Evolutionary conservation across 1,140 invertebrate species (phyloP).

Genomic region (Ceratina japonica): DNA sequence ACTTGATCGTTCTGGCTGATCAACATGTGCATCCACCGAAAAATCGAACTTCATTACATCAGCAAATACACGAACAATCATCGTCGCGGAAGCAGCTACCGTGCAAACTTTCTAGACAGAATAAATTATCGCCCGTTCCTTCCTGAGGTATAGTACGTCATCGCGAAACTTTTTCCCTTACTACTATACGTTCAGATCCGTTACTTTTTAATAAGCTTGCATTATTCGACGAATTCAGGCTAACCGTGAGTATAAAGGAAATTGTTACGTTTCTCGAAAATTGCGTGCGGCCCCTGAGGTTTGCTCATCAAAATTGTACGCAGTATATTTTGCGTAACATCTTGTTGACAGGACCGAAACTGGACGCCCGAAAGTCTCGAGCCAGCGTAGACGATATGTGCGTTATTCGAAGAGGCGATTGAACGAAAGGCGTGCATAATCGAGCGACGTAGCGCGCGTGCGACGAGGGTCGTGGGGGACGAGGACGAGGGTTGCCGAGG

Average conservation of each 20-base stretch:
- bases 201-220: too few species aligned
- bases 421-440: constrained; percentile 31
- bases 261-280: too few species aligned
- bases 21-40: not conserved
- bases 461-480: not conserved
- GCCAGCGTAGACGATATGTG: not conserved
- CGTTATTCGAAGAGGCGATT: constrained; percentile 9
- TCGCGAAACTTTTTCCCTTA: too few species aligned
- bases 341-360: too few species aligned
- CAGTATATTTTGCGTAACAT: too few species aligned
- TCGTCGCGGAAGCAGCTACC: not conserved
- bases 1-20: too few species aligned
- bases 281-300: not conserved
- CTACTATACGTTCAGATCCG: too few species aligned
- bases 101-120: not conserved
- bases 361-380: not conserved
- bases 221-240: too few species aligned
- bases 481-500: not conserved
- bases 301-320: not conserved
- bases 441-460: constrained; percentile 45
- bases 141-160: too few species aligned
- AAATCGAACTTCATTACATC: constrained; percentile 16
- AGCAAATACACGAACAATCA: not conserved
- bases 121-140: not conserved
- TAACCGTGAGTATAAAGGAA: too few species aligned